Percentiles rank a stretch among this genome's conserved stretches.
These are phyloP conservation scores for Pheosia gnoma DNA, from an alignment of 2,888 invertebrate species.

Conservation along the genomic window DNA sequence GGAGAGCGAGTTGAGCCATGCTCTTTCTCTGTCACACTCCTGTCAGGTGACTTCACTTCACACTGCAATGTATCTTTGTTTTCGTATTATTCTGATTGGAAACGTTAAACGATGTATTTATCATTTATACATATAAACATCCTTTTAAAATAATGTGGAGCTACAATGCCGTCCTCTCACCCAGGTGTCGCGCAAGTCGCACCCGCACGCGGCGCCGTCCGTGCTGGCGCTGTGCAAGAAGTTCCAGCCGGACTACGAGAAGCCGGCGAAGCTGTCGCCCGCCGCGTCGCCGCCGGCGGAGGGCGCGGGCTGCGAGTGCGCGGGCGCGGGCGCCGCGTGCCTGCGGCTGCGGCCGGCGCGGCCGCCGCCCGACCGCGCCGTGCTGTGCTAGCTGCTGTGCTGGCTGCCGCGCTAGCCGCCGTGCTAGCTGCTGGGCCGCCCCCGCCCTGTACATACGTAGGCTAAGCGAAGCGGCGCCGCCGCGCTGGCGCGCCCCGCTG, in stretches of 20 bases:
- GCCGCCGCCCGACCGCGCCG: conserved; percentile 56
- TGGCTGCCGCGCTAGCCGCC: conserved; percentile 49
- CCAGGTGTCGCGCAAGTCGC: conserved; percentile 84
- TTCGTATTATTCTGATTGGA: no score
- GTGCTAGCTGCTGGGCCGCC: conserved; percentile 22
- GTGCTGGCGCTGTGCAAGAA: conserved; percentile 81
- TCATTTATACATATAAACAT: no score
- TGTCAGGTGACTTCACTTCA: no score
- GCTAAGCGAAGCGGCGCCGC: conserved; percentile 33
- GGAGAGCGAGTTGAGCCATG: no score
- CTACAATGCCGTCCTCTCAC: background rate
- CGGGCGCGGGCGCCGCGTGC: conserved; percentile 41
- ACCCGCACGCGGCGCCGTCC: conserved; percentile 82
- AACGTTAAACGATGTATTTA: no score
- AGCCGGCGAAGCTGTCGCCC: conserved; percentile 67
- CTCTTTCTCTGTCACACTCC: no score
- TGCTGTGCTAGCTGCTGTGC: conserved; percentile 71
- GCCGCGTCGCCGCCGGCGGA: conserved; percentile 33
- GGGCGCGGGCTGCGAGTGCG: conserved; percentile 38
- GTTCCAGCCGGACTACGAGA: conserved; percentile 81
- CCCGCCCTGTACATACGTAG: conserved; percentile 45
- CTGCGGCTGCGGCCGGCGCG: conserved; percentile 45
- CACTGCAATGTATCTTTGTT: no score
- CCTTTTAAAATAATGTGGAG: no score
- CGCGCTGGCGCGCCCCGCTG: conserved; percentile 6